Base-by-base conservation (phyloP, 2,888 invertebrate genomes). In the Melieria picta region DNA sequence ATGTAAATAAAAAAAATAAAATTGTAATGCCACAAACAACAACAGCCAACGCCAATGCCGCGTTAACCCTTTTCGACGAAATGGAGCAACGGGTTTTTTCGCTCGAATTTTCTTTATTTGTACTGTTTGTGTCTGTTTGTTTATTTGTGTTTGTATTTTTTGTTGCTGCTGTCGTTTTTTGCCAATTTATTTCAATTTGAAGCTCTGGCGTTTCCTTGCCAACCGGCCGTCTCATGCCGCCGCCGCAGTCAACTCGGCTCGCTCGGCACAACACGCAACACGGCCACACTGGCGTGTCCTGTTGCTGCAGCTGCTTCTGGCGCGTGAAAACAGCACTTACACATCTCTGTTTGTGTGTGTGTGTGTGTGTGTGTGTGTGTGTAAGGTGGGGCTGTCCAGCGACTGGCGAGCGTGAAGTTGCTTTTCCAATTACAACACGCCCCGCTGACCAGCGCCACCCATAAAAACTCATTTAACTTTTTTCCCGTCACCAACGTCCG, bases 401-500 rank as follows among this genome's bases (percentile, higher is more conserved):
- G 66, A 58, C 48, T 58, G 66, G 58, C 42, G 30, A 55, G 50
- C n/a, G 61, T 43, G 50, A 70, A 70, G 64, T 65, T 61, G 57
- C 78, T 79, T 80, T 82, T 80, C 79, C 83, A 83, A 81, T 83
- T 82, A 79, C 80, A 80, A 77, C 76, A 76, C 77, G 76, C 72
- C 72, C 73, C 72, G 50, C 62, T 69, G 69, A 67, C 66, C 69
- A 63, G n/a, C 56, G 43, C 65, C 65, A 76, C 65, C 72, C 80
- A 81, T 83, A 81, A 82, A 83, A 81, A 82, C 82, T 80, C 83
- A 82, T 81, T 81, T 78, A 81, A 82, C 79, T 82, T 81, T 81
- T 10, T 63, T 75, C 73, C 60, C 60, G 52, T 67, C 75, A 74
- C 73, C 75, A 75, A 73, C 74, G 71, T 72, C 72, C 11, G 16